A percentile compares a stretch with the other conserved stretches of the same genome.
These are phyloP conservation scores for Aphaenogaster rudis DNA, from an alignment of 1,140 invertebrate species.

Conservation along the genomic window DNA sequence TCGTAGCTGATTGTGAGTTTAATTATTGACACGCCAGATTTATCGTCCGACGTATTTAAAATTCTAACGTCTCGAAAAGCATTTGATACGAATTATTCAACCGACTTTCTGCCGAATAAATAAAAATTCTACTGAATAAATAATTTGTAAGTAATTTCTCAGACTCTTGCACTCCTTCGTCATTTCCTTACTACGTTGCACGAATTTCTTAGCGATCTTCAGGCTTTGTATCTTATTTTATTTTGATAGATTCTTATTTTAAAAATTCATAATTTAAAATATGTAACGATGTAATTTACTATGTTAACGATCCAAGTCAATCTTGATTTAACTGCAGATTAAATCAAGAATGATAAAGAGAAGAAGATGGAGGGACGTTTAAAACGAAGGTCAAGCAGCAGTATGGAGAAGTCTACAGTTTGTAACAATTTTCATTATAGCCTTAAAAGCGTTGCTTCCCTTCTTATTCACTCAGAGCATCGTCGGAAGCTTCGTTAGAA, in stretches of 20 bases:
- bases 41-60: neutral
- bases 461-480: conserved; percentile 23
- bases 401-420: neutral
- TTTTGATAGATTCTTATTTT: neutral
- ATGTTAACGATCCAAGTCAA: neutral
- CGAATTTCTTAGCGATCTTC: neutral
- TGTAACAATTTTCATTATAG: conserved; percentile 41
- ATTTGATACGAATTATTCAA: conserved; percentile 11
- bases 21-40: conserved; percentile 30
- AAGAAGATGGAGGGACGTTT: conserved; percentile 1
- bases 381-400: conserved; percentile 17
- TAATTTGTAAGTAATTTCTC: neutral
- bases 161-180: neutral
- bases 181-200: neutral
- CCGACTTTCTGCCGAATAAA: neutral
- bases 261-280: neutral
- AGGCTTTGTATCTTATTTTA: neutral
- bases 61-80: neutral
- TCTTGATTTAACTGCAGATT: neutral
- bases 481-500: conserved; percentile 41
- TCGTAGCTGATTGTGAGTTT: neutral
- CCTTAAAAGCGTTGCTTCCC: conserved; percentile 44
- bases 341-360: conserved; percentile 32
- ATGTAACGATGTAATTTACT: neutral
- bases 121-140: neutral